Evolutionary conservation across 2,888 invertebrate genomes (phyloP).

Genomic region (Zhuqinia jingwanae): DNA sequence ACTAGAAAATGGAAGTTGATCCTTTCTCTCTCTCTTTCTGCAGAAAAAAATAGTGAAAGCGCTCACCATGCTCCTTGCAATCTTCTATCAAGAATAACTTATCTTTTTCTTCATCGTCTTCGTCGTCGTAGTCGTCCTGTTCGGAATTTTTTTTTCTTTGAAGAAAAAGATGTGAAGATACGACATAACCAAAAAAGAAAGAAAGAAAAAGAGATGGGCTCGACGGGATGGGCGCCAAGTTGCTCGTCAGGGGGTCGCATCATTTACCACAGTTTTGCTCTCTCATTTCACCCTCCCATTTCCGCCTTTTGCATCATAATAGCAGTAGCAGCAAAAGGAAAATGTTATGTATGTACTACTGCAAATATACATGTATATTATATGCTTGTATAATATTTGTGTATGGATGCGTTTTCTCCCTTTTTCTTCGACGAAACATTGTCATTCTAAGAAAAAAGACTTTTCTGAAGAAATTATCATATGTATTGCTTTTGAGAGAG

Average conservation of each 20-base stretch:
- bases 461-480: constrained; percentile 47
- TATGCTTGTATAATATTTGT: background rate
- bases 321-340: too few relatives aligned
- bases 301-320: constrained; percentile 75
- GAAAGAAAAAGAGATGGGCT: constrained; percentile 35
- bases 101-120: constrained; percentile 33
- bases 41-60: constrained; percentile 40
- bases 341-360: too few relatives aligned
- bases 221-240: constrained; percentile 74
- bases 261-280: constrained; percentile 77
- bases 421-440: constrained; percentile 65
- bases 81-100: constrained; percentile 21
- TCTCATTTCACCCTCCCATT: constrained; percentile 73
- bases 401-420: constrained; percentile 37
- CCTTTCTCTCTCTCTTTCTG: constrained; percentile 39
- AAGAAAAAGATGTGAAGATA: constrained; percentile 62
- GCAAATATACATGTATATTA: too few relatives aligned
- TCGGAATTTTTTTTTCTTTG: background rate
- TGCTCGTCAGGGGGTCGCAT: constrained; percentile 77
- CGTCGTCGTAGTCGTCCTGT: constrained; percentile 20
- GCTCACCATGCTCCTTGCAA: constrained; percentile 13
- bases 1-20: constrained; percentile 57
- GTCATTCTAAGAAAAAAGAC: constrained; percentile 14
- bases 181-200: constrained; percentile 9
- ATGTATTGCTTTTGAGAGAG: constrained; percentile 37